Evolutionary conservation across 2,888 invertebrate species (phyloP).

Genomic region (Podotricha telesiphe): DNA sequence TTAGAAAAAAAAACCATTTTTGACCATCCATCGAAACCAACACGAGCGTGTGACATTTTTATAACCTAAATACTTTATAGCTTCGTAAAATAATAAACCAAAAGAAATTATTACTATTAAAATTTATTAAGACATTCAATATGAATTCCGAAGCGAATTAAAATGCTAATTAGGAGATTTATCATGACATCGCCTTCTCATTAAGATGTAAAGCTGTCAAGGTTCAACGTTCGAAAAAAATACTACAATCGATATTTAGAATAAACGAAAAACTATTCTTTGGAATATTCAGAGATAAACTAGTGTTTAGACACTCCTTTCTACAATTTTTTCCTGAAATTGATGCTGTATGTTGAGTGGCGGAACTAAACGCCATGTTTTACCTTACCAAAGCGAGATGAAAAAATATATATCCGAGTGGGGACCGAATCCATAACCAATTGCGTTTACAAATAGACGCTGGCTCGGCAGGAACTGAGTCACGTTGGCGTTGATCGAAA

Average conservation of each 20-base stretch:
- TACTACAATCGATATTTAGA: slow-evolving; percentile 18
- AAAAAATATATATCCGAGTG: too few species aligned
- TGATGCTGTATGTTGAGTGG: too few species aligned
- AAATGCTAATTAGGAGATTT: slow-evolving; percentile 38
- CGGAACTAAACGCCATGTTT: too few species aligned
- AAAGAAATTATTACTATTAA: slow-evolving; percentile 11
- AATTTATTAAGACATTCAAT: slow-evolving; percentile 21
- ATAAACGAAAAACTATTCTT: not conserved
- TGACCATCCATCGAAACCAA: too few species aligned
- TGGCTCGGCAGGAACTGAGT: too few species aligned
- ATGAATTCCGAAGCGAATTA: slow-evolving; percentile 34
- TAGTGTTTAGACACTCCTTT: too few species aligned
- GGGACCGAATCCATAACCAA: too few species aligned
- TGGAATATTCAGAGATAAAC: not conserved
- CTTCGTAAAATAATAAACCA: slow-evolving; percentile 25
- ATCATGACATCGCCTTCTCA: slow-evolving; percentile 35
- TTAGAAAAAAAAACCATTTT: too few species aligned
- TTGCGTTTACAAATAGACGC: too few species aligned
- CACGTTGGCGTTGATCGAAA: too few species aligned
- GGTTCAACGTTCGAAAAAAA: slow-evolving; percentile 22
- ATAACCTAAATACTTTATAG: slow-evolving; percentile 11
- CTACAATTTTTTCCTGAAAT: too few species aligned
- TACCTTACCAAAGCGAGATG: too few species aligned
- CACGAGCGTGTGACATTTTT: not conserved
- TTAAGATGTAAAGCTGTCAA: slow-evolving; percentile 41